Base-by-base conservation (phyloP, 2,113 vertebrate genomes). In the Geococcyx californianus region DNA sequence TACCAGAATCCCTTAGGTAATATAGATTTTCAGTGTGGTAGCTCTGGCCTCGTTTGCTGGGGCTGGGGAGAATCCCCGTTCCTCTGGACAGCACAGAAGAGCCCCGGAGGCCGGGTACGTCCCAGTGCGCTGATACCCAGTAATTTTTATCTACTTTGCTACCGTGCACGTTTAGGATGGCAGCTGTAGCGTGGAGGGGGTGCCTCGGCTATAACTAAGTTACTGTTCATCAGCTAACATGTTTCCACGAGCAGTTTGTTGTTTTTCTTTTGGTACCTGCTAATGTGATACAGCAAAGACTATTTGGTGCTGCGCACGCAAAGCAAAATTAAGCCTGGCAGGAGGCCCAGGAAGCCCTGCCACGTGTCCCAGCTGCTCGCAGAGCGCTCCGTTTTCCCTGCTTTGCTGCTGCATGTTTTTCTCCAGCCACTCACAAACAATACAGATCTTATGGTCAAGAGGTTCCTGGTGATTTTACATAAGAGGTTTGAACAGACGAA, bases 211-310 rank as follows among this genome's bases (percentile, higher is more conserved):
- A 13, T 72, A 84, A 64, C 54, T 47, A 16, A 87, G 70, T 87
- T 75, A 52, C 82, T 51, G 45, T 66, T 93, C 75, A 36, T 67
- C 1, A 0, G 24, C 67, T 85, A 58, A 66, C 33, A 21, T 15
- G 51, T 45, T 89, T 95, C 74, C 67, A 23, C 23, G 42, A 78
- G 12, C 62, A 24, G 36, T 82, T 74, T 42, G 59, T 60, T 94
- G 74, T 52, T 94, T 82, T 94, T 81, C 58, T 86, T 83, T 83
- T 86, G 2, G 1, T 93, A 95, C 76, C 93, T 96, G 94, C 90
- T 97, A 88, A 93, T 83, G 90, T 90, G 95, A 76, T 93, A 62
- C 3, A 69, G 66, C 4, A 7, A 84, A 38, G 75, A 47, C 93
- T 88, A 11, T 84, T 83, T 1, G 31, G 87, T 83, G 4, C 76